Base-by-base conservation (phyloP, 2,797 vertebrate species). In the Carcharodon carcharias region DNA sequence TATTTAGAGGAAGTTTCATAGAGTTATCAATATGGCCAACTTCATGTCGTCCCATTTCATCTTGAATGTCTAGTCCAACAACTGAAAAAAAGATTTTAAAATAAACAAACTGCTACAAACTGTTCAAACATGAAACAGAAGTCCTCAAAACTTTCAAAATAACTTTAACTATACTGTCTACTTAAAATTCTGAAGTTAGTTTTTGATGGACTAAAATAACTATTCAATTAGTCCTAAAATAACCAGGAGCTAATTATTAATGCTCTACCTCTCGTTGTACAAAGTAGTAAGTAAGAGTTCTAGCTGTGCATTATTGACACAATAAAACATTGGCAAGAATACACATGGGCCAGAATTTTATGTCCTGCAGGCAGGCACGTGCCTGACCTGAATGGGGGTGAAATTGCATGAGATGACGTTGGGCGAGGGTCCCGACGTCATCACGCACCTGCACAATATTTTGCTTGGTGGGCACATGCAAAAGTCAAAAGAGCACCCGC, bases 1-100 rank as follows among this genome's bases (percentile, higher is more conserved):
- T 98, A 97, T 98, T 99, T 65, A 99, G 98, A 0, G 99, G 98
- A 96, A 99, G 97, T 97, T 99, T 99, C 99, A 99, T 99, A 0
- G 99, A 99, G 97, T 99, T 99, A 97, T 99, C 99, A 45, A 99
- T 99, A 97, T 99, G 99, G 95, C 99, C 99, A 96, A 99, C 99
- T 97, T 99, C 99, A 0, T 99, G 99, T 82, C 99, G 98, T 96
- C 99, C 99, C 99, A 99, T 99, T 97, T 99, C 99, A 98, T 99
- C 99, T 96, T 99, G 99, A 97, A 99, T 99, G 98, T 99, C 99
- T 95, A 99, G 97, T 80, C 99, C 99, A 96, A 99, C 99, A 98
- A 99, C 99, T 99, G 97, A 26, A 71, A 95, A 77, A 89, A 58
- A 95, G 54, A 56, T 28, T 65, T 93, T 93, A 23, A 67, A 67